These are phyloP conservation scores for Ctenomys sociabilis DNA, from an alignment of 2,113 vertebrate genomes.

Conservation along the genomic window DNA sequence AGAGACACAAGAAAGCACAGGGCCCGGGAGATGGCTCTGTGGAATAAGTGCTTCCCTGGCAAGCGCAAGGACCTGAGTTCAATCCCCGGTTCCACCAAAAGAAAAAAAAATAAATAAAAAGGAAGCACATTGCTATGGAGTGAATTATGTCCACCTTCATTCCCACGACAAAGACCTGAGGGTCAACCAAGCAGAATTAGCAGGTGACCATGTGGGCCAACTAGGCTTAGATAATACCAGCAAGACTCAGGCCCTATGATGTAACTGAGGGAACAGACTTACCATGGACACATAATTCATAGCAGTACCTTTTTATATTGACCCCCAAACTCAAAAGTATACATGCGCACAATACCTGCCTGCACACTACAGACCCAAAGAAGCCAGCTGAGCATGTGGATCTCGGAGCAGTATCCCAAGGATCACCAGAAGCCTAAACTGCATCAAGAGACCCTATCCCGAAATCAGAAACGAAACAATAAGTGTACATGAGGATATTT, in stretches of 20 bases:
- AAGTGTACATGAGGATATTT: too few relatives aligned
- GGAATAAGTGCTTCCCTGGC: too few relatives aligned
- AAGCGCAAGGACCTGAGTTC: too few relatives aligned
- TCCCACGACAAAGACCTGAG: neutral
- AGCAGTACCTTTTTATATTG: neutral
- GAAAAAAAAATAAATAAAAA: neutral
- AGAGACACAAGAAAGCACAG: neutral
- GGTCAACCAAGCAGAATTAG: too few relatives aligned
- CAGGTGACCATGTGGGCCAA: fast-evolving
- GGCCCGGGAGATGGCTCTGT: too few relatives aligned
- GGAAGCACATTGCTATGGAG: neutral
- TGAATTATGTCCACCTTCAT: neutral
- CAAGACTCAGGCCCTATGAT: fast-evolving
- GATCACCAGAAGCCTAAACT: too few relatives aligned
- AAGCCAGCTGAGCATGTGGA: neutral
- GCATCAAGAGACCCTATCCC: too few relatives aligned
- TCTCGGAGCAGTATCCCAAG: too few relatives aligned
- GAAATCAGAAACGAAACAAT: too few relatives aligned
- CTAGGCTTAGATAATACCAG: neutral
- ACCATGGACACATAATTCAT: neutral
- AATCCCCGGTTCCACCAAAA: too few relatives aligned
- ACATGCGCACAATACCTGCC: neutral
- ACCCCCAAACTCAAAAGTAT: neutral
- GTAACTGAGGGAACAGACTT: neutral
- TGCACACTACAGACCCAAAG: neutral